Evolutionary conservation across 2,113 vertebrate genomes (phyloP).

Genomic region (Podiceps cristatus): DNA sequence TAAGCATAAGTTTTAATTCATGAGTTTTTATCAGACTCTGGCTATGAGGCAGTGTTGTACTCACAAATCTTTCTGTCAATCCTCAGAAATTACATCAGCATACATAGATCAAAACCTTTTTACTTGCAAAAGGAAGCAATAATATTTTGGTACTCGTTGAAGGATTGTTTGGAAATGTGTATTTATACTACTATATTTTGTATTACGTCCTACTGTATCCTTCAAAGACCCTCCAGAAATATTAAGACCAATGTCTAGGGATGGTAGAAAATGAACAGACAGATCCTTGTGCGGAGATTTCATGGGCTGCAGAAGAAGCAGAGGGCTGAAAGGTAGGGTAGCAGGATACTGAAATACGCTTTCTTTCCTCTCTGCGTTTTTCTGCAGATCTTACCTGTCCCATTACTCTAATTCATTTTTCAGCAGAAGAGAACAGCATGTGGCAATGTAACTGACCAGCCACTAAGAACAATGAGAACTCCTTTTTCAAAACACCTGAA

Average conservation of each 20-base stretch:
- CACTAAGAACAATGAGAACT: neutral
- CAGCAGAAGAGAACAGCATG: neutral
- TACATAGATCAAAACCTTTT: neutral
- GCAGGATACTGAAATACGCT: neutral
- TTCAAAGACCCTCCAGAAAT: neutral
- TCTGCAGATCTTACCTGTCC: neutral
- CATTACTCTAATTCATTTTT: neutral
- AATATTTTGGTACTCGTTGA: neutral
- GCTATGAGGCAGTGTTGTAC: neutral
- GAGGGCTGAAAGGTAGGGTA: neutral
- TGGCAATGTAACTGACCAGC: neutral
- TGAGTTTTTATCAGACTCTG: neutral
- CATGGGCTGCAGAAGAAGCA: neutral
- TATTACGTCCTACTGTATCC: neutral
- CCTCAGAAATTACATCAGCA: neutral
- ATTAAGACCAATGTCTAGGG: neutral
- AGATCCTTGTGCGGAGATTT: neutral
- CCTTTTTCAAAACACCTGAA: neutral
- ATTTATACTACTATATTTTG: neutral
- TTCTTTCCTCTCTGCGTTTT: neutral
- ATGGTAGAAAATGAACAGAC: neutral
- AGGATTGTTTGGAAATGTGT: neutral
- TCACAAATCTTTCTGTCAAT: neutral
- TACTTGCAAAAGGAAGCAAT: neutral
- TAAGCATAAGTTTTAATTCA: neutral